Evolutionary conservation across 1,140 invertebrate species (phyloP).

Genomic region (Drosophila sucinea): DNA sequence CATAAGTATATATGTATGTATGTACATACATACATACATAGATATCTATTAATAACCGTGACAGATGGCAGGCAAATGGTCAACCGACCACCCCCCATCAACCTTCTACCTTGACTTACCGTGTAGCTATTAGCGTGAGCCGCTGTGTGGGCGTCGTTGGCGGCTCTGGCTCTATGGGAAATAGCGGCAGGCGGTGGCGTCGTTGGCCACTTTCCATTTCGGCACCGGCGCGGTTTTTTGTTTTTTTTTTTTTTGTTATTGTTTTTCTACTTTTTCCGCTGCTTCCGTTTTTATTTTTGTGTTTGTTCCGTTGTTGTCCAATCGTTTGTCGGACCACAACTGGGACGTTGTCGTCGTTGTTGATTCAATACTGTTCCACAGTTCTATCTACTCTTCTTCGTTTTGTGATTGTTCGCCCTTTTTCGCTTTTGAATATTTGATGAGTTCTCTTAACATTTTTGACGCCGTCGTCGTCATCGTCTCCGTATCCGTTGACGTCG

Average conservation of each 20-base stretch:
- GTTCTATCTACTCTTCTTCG: conserved; percentile 4
- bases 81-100: conserved; percentile 25
- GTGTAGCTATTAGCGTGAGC: conserved; percentile 56
- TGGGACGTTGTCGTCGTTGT: conserved; percentile 31
- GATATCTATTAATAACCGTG: conserved; percentile 21
- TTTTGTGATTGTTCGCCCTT: conserved; percentile 25
- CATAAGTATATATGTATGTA: neutral
- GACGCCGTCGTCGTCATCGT: conserved; percentile 22
- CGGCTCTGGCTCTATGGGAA: conserved; percentile 72
- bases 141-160: conserved; percentile 57
- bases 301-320: conserved; percentile 20
- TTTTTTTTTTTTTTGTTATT: neutral
- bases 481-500: conserved; percentile 2
- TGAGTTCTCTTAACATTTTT: conserved; percentile 71
- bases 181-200: conserved; percentile 68
- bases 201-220: conserved; percentile 37
- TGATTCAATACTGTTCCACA: conserved; percentile 10
- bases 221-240: conserved; percentile 8
- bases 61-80: conserved; percentile 17
- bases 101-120: conserved; percentile 42
- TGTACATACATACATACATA: neutral
- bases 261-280: neutral
- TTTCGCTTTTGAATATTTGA: conserved; percentile 65
- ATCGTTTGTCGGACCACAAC: conserved; percentile 25
- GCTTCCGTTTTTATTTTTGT: neutral